Evolutionary conservation across 2,113 vertebrate genomes (phyloP), one percentile per base, ranked within the genome.

Genomic region (Neodontobutis hainanensis): DNA sequence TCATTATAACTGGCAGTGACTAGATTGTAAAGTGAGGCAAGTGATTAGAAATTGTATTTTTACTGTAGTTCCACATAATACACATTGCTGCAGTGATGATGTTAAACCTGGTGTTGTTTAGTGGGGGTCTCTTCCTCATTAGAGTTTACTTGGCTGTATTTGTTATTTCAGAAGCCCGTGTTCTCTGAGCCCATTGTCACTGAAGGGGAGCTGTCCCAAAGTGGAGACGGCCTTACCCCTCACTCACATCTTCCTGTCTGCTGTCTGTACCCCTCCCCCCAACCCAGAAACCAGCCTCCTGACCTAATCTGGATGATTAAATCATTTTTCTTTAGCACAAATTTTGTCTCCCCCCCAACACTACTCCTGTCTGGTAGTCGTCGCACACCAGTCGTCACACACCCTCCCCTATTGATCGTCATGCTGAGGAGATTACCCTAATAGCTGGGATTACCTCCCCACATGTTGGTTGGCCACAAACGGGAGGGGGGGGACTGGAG

Each of bases 231-330:
- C 65, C 83, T 83, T 19, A 69, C 72, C 75, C 68, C 73, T 38
- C 6, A n/a, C 34, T 78, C 67, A 84, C 78, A 76, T 88, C 85
- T 82, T 86, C 82, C 79, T 84, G 79, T 81, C 79, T 80, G 64
- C 61, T 32, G 68, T 85, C 78, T 84, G 72, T 62, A 61, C 80
- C 85, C 78, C 38, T 73, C 73, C 84, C 83, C 80, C 62, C 73
- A 84, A 81, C 70, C 78, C 88, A 87, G 89, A 90, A 86, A 81
- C 70, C 71, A 15, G 78, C 79, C 84, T 78, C 85, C 74, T 87
- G 87, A 85, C 88, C 88, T 94, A 94, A 95, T 93, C 94, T 92
- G 69, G 87, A 73, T 63, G 83, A 91, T 92, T 93, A 92, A 89
- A 88, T 19, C 73, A 86, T 89, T 92, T 81, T 92, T 89, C 77